Base-by-base conservation (phyloP, 2,113 vertebrate species). In the Sisor rabdophorus region DNA sequence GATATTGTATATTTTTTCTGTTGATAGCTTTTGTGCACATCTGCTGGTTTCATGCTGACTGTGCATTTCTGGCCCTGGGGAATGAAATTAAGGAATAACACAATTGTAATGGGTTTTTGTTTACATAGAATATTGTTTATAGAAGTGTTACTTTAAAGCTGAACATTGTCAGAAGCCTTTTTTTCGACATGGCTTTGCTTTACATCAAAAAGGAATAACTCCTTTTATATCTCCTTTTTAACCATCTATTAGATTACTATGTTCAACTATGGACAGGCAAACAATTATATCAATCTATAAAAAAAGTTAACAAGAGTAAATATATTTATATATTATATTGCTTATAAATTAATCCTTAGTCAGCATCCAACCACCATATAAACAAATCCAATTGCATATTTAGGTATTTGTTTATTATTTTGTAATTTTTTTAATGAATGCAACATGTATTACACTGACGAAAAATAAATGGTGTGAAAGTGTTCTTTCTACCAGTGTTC, bases 401-500 rank as follows among this genome's bases (percentile, higher is more conserved):
- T 26, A 68, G 15, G 22, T 8, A 68, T 26, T 26, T 17, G 44
- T 13, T 68, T 17, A 68, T 67, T 48, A 12, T 24, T 48, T 48
- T 69, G 0, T 52, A 20, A 52, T 69, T 1, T 36, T 48, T 52
- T 2, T 20, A 19, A 50, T 19, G 2, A 26, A 68, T 68, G 50
- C 12, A 50, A 11, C 48, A 50, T 28, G 11, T 11, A 26, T 8
- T 11, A 5, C 26, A 26, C 15, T 50, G 22, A n/a, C n/a, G n/a
- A n/a, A n/a, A n/a, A n/a, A n/a, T n/a, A n/a, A n/a, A n/a, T n/a
- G n/a, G 40, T 32, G 28, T 16, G 6, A 22, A 19, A 22, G 3
- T 36, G 48, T 76, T 32, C 19, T 76, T 76, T 44, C 53, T 26
- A n/a, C 56, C 74, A 67, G 63, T 47, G 30, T n/a, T 68, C 53